Evolutionary conservation across 2,113 vertebrate genomes (phyloP).

Genomic region (Gasterosteus nipponicus): DNA sequence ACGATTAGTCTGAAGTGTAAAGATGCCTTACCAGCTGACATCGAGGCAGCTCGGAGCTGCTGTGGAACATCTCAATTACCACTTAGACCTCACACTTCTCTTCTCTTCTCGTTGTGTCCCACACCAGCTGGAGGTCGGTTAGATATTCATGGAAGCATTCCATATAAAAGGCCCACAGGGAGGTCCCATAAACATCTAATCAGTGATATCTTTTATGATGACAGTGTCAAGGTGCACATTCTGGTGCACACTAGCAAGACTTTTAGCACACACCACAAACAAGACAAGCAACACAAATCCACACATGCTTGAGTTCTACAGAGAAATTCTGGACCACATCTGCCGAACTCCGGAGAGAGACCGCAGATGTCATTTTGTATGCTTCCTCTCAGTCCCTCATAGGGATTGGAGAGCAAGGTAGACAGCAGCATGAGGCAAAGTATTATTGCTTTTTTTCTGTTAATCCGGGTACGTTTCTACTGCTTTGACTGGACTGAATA

Average conservation of each 20-base stretch:
- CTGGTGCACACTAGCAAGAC: background rate
- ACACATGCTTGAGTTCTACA: slow-evolving; percentile 3
- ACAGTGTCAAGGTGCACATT: background rate
- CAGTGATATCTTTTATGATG: slow-evolving; percentile 37
- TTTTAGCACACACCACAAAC: background rate
- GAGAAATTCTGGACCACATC: slow-evolving; percentile 40
- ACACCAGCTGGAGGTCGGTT: slow-evolving; percentile 26
- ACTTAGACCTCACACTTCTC: slow-evolving; percentile 22
- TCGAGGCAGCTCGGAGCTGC: slow-evolving; percentile 16
- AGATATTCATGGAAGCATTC: slow-evolving; percentile 38
- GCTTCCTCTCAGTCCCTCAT: slow-evolving; percentile 32
- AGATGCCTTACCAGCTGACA: slow-evolving; percentile 24
- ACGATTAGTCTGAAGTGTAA: slow-evolving; percentile 17
- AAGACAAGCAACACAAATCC: slow-evolving; percentile 6
- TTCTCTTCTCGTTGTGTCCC: background rate
- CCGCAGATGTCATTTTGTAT: slow-evolving; percentile 43
- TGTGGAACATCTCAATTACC: slow-evolving; percentile 17
- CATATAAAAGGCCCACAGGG: slow-evolving; percentile 43
- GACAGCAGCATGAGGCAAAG: slow-evolving; percentile 28
- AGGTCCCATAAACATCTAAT: slow-evolving; percentile 37
- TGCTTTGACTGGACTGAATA: slow-evolving; percentile 37
- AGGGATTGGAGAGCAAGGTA: slow-evolving; percentile 13
- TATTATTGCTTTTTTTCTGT: slow-evolving; percentile 29
- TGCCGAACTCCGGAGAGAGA: slow-evolving; percentile 40
- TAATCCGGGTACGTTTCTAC: slow-evolving; percentile 21